Evolutionary conservation across 1,140 invertebrate species (phyloP).

Genomic region (Drosophila nebulosa): DNA sequence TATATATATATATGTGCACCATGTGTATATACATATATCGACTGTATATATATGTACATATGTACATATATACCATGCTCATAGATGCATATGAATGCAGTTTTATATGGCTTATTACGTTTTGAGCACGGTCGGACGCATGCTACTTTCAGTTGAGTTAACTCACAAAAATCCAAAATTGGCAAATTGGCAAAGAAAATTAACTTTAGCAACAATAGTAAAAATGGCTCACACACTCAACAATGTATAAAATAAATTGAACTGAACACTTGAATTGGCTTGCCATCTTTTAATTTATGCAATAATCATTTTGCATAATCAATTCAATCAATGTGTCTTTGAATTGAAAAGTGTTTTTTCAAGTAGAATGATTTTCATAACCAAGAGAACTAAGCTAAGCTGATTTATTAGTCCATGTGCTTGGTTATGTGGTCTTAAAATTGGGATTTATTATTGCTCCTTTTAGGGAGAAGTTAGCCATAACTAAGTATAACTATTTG

Average conservation of each 20-base stretch:
- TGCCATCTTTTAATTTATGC: neutral
- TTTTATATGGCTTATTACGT: constrained; percentile 33
- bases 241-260: neutral
- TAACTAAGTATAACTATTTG: too few relatives aligned
- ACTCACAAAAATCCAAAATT: neutral
- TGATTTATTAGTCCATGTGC: too few relatives aligned
- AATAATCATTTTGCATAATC: neutral
- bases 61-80: neutral
- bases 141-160: constrained; percentile 22
- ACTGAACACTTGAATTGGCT: neutral
- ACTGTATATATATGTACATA: constrained; percentile 1
- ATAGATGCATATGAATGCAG: neutral
- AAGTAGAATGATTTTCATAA: too few relatives aligned
- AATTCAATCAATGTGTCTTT: too few relatives aligned
- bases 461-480: too few relatives aligned
- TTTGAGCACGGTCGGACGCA: constrained; percentile 34
- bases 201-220: neutral
- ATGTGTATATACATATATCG: constrained; percentile 13
- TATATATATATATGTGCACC: neutral
- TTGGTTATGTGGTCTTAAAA: too few relatives aligned
- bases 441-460: too few relatives aligned
- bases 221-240: neutral
- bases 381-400: too few relatives aligned
- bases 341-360: too few relatives aligned
- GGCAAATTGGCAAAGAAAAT: constrained; percentile 8